These are phyloP conservation scores for Vesta saturnalis DNA, from an alignment of 2,888 invertebrate genomes.

Conservation along the genomic window DNA sequence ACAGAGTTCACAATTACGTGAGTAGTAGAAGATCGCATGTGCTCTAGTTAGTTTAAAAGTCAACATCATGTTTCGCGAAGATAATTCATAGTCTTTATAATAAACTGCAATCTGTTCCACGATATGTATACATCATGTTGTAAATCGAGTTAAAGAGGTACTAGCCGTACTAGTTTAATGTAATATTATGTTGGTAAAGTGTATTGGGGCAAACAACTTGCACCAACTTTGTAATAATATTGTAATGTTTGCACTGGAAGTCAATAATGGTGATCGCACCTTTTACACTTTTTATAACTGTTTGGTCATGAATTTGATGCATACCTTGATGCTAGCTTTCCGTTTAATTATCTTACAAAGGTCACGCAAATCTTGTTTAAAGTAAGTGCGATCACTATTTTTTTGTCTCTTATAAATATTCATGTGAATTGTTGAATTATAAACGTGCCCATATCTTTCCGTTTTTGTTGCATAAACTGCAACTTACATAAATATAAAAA, in stretches of 20 bases:
- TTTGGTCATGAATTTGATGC: conserved; percentile 42
- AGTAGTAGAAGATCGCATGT: conserved; percentile 30
- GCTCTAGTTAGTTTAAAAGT: conserved; percentile 41
- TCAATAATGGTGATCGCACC: conserved; percentile 52
- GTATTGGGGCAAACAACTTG: conserved; percentile 49
- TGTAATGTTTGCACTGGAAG: conserved; percentile 44
- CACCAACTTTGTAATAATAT: conserved; percentile 55
- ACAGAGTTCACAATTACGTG: conserved; percentile 22
- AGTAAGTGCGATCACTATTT: not conserved
- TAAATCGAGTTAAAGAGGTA: conserved; percentile 49
- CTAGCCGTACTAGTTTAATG: conserved; percentile 45
- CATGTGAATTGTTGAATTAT: too few relatives aligned
- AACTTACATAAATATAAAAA: too few relatives aligned
- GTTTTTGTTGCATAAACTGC: too few relatives aligned
- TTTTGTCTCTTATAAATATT: not conserved
- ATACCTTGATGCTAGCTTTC: conserved; percentile 32
- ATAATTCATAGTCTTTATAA: conserved; percentile 47
- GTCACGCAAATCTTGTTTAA: conserved; percentile 26
- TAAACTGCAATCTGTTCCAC: conserved; percentile 53
- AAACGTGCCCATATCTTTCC: too few relatives aligned
- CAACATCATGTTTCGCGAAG: conserved; percentile 43
- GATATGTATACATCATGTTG: conserved; percentile 51
- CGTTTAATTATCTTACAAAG: conserved; percentile 23
- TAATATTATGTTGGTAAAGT: conserved; percentile 56
- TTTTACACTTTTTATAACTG: conserved; percentile 41